A percentile compares a stretch with the other conserved stretches of the same genome.
phyloP scores from a whole-genome alignment of 2,113 vertebrate species.

The Triplophysa tibetana region DNA sequence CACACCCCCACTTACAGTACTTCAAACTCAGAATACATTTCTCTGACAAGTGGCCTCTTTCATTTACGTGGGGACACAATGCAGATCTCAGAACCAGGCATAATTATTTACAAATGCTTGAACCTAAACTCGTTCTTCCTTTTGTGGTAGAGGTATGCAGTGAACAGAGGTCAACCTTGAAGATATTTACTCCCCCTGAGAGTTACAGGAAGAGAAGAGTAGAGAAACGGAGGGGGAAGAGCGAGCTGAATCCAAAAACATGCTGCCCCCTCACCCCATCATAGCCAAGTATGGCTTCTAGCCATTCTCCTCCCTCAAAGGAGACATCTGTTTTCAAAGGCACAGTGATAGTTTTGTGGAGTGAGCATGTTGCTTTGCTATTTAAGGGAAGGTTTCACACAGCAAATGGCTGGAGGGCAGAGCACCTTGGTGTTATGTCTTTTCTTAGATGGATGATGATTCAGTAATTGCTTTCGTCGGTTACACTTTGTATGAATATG shows the following conservation, averaged over 20 bases:
- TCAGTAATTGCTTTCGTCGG: not conserved
- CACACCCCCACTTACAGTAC: not conserved
- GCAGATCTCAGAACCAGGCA: constrained; percentile 31
- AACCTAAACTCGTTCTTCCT: constrained; percentile 39
- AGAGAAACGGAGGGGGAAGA: constrained; percentile 1
- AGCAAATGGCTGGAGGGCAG: not conserved
- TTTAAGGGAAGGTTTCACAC: constrained; percentile 42
- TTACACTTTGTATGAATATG: not conserved
- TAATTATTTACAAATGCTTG: not conserved
- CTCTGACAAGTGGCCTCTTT: not conserved
- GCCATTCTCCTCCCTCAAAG: constrained; percentile 8
- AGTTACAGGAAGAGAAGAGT: not conserved
- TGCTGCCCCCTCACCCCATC: constrained; percentile 21
- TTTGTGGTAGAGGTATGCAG: constrained; percentile 54
- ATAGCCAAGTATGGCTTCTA: constrained; percentile 43
- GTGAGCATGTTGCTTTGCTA: constrained; percentile 18
- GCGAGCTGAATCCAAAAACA: constrained; percentile 23
- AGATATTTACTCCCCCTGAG: constrained; percentile 30
- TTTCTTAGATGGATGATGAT: not conserved
- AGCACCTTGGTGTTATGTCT: not conserved
- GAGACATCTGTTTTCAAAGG: constrained; percentile 30
- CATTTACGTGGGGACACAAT: constrained; percentile 6
- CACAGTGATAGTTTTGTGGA: constrained; percentile 12
- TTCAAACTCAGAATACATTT: not conserved
- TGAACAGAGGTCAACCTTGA: constrained; percentile 13